These are phyloP conservation scores for Teleogryllus oceanicus DNA, from an alignment of 2,888 invertebrate species.

Conservation along the genomic window DNA sequence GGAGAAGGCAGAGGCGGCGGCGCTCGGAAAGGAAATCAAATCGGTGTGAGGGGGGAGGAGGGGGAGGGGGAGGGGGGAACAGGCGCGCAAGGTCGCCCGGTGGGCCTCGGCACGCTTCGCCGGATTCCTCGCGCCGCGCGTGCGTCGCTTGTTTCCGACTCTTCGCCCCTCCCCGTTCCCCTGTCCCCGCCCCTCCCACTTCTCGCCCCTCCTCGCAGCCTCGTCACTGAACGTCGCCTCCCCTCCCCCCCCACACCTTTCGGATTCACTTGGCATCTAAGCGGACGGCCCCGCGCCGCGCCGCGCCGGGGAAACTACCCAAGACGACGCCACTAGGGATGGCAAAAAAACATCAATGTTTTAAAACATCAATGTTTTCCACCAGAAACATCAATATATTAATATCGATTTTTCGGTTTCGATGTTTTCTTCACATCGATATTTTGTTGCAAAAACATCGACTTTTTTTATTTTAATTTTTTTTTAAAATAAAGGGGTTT, in stretches of 20 bases:
- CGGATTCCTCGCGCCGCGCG: background rate
- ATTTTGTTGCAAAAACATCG: no score
- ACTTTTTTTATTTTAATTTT: no score
- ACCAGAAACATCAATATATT: no score
- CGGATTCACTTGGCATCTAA: no score
- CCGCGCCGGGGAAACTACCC: no score
- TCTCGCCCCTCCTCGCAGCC: background rate
- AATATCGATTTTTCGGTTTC: no score
- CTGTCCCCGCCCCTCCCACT: background rate
- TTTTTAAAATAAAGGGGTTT: no score
- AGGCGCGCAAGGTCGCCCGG: background rate
- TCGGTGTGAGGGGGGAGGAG: background rate
- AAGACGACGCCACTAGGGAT: no score
- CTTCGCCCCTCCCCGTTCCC: background rate
- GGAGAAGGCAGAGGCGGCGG: background rate
- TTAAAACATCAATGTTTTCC: no score
- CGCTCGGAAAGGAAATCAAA: constrained; percentile 21
- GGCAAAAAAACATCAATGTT: no score
- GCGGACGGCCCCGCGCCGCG: no score
- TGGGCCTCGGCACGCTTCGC: constrained; percentile 21
- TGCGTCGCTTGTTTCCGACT: background rate
- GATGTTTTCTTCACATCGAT: no score
- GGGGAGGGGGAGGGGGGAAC: background rate
- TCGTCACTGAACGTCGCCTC: background rate
- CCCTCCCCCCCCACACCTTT: background rate